Evolutionary conservation across 2,797 vertebrate genomes (phyloP).

Genomic region (Stomatorhinus walkeri): DNA sequence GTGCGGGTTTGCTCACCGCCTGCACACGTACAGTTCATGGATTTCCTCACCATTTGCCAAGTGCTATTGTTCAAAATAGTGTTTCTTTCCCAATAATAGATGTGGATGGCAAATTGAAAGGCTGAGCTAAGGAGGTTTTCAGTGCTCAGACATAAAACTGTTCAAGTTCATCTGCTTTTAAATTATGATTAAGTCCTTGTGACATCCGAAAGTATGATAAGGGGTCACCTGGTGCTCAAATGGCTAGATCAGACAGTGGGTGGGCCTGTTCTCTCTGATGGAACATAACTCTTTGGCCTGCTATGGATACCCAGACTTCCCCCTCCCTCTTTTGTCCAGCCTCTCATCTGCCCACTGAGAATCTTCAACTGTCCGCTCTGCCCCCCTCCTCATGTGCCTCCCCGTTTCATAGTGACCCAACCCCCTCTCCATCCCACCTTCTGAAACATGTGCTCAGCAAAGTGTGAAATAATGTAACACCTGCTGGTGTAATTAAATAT

Average conservation of each 20-base stretch:
- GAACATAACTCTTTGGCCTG: neutral
- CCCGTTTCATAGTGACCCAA: neutral
- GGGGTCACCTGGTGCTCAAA: neutral
- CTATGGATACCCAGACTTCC: neutral
- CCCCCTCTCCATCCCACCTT: conserved; percentile 20
- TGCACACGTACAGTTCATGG: conserved; percentile 26
- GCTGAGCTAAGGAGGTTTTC: neutral
- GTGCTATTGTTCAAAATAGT: conserved; percentile 24
- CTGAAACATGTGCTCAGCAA: conserved; percentile 48
- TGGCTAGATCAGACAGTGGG: neutral
- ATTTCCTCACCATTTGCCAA: conserved; percentile 17
- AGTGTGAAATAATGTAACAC: conserved; percentile 44
- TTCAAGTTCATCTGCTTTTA: neutral
- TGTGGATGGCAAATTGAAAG: neutral
- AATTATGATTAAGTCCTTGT: neutral
- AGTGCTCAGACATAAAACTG: neutral
- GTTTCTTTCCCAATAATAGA: conserved; percentile 21
- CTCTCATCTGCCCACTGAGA: neutral
- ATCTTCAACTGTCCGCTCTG: conserved; percentile 17
- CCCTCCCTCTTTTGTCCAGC: neutral
- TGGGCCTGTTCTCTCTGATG: neutral
- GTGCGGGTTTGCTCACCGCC: conserved; percentile 8
- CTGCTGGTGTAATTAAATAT: conserved; percentile 58
- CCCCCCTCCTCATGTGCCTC: conserved; percentile 26
- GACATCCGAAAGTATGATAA: neutral